A percentile compares a stretch with the other conserved stretches of the same genome.
Conservation (phyloP, 2,888 invertebrate genomes). For the Tribolium freemani region DNA sequence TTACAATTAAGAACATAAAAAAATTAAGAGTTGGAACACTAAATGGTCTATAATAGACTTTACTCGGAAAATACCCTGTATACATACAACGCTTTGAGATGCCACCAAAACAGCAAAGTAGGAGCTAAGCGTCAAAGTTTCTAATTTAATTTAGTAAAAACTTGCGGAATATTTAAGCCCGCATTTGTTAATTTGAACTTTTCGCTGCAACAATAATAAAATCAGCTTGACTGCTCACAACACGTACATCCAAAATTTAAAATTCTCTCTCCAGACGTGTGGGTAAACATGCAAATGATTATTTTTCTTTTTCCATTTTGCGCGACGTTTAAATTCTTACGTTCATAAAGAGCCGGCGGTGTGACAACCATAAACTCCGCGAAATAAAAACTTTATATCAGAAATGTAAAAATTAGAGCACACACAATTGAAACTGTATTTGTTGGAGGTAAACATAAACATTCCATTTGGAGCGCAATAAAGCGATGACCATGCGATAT, state of each 20-base stretch:
- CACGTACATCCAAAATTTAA: not conserved
- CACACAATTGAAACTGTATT: not conserved
- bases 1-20: too few relatives aligned
- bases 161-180: not conserved
- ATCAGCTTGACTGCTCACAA: not conserved
- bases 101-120: too few relatives aligned
- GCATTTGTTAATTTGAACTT: not conserved
- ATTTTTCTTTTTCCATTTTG: not conserved
- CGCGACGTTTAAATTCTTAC: too few relatives aligned
- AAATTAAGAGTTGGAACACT: too few relatives aligned
- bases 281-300: not conserved
- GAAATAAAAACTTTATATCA: too few relatives aligned
- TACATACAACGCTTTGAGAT: too few relatives aligned
- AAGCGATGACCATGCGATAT: constrained; percentile 15
- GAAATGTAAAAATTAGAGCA: too few relatives aligned
- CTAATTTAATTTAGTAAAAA: not conserved
- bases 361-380: too few relatives aligned
- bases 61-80: too few relatives aligned
- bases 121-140: not conserved
- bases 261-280: not conserved
- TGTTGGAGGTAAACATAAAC: not conserved
- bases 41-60: too few relatives aligned
- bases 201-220: not conserved
- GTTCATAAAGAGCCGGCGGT: too few relatives aligned
- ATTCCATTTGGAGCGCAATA: constrained; percentile 11